phyloP scores from a whole-genome alignment of 1,140 invertebrate genomes.

The Lepidurus apus region DNA sequence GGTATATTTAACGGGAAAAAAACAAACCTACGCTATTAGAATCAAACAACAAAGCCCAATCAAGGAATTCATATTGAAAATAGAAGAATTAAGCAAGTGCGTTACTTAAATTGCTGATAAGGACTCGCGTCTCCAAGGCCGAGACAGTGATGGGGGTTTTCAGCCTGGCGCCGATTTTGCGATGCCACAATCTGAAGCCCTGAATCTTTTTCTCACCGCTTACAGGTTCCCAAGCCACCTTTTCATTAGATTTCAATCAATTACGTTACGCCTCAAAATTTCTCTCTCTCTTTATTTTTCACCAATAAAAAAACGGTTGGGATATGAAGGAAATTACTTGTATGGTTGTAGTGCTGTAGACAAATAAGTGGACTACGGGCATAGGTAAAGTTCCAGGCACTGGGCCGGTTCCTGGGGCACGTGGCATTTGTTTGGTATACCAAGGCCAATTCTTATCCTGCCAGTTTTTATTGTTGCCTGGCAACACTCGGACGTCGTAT shows the following conservation, averaged over 20 bases:
- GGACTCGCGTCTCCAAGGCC: slow-evolving; percentile 46
- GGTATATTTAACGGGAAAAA: too few species aligned
- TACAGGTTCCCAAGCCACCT: slow-evolving; percentile 26
- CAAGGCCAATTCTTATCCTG: slow-evolving; percentile 51
- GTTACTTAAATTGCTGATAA: slow-evolving; percentile 48
- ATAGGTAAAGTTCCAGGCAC: slow-evolving; percentile 35
- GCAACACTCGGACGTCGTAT: slow-evolving; percentile 56
- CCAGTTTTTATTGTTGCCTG: slow-evolving; percentile 48
- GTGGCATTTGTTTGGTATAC: slow-evolving; percentile 50
- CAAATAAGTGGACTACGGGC: slow-evolving; percentile 46
- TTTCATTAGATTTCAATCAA: neutral
- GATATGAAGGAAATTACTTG: slow-evolving; percentile 42
- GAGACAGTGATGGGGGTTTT: slow-evolving; percentile 39
- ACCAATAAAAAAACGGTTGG: neutral
- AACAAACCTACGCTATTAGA: neutral
- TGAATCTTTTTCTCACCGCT: neutral
- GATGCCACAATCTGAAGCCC: slow-evolving; percentile 24
- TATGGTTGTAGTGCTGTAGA: slow-evolving; percentile 46
- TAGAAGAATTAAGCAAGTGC: slow-evolving; percentile 22
- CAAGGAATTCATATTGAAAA: neutral
- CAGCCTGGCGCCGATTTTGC: neutral
- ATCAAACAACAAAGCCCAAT: neutral
- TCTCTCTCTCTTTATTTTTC: neutral
- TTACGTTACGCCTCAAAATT: neutral
- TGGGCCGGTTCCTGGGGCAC: slow-evolving; percentile 24